Evolutionary conservation across 2,797 vertebrate species (phyloP).

Genomic region (Psittacula echo): DNA sequence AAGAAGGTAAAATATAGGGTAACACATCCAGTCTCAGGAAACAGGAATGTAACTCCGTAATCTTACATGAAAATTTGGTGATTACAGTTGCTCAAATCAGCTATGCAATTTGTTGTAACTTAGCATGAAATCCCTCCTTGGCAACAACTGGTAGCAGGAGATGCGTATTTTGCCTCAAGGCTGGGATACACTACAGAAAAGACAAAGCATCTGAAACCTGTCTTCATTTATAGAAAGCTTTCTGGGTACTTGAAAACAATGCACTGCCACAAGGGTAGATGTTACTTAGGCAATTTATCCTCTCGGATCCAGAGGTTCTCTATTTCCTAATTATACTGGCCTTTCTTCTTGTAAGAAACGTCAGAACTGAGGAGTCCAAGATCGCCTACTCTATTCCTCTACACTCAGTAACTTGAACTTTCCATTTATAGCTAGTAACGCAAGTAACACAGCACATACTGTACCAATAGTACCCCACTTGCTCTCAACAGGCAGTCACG

Average conservation of each 20-base stretch:
- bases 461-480: conserved; percentile 43
- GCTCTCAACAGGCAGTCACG: not conserved
- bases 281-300: not conserved
- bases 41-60: not conserved
- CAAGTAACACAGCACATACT: conserved; percentile 11
- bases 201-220: not conserved
- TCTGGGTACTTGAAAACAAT: not conserved
- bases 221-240: not conserved
- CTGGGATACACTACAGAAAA: not conserved
- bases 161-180: not conserved
- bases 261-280: not conserved
- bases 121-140: conserved; percentile 12
- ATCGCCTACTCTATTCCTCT: conserved; percentile 43
- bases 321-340: not conserved
- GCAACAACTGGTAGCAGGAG: not conserved
- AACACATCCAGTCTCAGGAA: not conserved
- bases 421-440: conserved; percentile 29
- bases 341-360: not conserved
- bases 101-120: not conserved
- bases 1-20: not conserved
- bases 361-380: conserved; percentile 38
- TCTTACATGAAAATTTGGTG: not conserved
- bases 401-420: conserved; percentile 40
- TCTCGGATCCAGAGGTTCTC: not conserved
- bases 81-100: conserved; percentile 8